Evolutionary conservation across 2,888 invertebrate genomes (phyloP), one percentile per base, ranked within the genome.

Genomic region (Zygaena filipendulae): DNA sequence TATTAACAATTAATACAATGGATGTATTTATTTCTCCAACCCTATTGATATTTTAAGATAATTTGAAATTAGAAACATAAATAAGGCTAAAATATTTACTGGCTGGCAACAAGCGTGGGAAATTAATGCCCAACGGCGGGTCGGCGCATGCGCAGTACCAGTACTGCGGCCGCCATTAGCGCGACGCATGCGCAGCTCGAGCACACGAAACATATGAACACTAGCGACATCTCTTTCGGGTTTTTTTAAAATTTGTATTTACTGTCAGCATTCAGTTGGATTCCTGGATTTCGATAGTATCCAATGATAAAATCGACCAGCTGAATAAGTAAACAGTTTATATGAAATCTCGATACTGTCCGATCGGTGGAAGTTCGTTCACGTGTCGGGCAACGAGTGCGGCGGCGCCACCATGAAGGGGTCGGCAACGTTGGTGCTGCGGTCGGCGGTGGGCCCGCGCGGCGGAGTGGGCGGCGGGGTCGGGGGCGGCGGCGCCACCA

Each of bases 1-100:
- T 42, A 67, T 70, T 74, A 72, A 74, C 72, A 70, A 52, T 54
- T 36, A n/a, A n/a, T n/a, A n/a, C n/a, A n/a, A n/a, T n/a, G n/a
- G n/a, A n/a, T n/a, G n/a, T n/a, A n/a, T n/a, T n/a, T n/a, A n/a
- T n/a, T n/a, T 22, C 5, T 22, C 8, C 8, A 18, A 6, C 8
- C 8, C 4, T 18, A 18, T 6, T 18, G 18, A 10, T n/a, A n/a
- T n/a, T n/a, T n/a, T n/a, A n/a, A n/a, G n/a, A n/a, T n/a, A n/a
- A n/a, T n/a, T n/a, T n/a, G n/a, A n/a, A n/a, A n/a, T n/a, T n/a
- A n/a, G n/a, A n/a, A n/a, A n/a, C n/a, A n/a, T n/a, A n/a, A n/a
- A n/a, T n/a, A n/a, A n/a, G n/a, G n/a, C n/a, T n/a, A n/a, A n/a
- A n/a, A n/a, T n/a, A n/a, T n/a, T n/a, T n/a, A n/a, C n/a, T n/a